Base-by-base conservation (phyloP, 2,797 vertebrate genomes). In the Sphaeramia orbicularis region DNA sequence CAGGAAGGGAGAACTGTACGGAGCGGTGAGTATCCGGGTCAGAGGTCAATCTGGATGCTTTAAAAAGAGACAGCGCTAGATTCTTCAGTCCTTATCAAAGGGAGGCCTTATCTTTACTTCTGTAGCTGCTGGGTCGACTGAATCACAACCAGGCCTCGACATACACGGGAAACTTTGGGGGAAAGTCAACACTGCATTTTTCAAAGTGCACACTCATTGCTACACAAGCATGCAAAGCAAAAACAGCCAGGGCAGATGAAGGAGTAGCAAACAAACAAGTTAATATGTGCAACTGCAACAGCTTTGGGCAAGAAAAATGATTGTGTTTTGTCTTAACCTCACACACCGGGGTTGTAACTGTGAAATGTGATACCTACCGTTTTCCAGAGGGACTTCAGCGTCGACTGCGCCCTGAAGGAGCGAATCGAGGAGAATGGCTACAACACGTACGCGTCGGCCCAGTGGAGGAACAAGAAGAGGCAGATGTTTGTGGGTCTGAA, bases 371-470 rank as follows among this genome's bases (percentile, higher is more conserved):
- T 59, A 41, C 56, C 35, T 63, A 1, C 24, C 74, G 19, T 80
- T 62, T 80, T 90, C 83, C 85, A 94, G 97, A 97, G 94, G 67
- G 96, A 96, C 45, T 99, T 96, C 61, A 95, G 96, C 43, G 91
- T 92, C 1, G 96, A 99, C 90, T 99, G 97, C 91, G 96, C 94
- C 71, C 86, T 99, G 89, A 98, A 96, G 88, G 97, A 99, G 85
- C 93, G 97, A 41, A 99, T 99, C 74, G 96, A 99, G 90, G 97
- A 99, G 93, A 99, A 99, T 7, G 97, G 97, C 64, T 99, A 98
- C 87, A 99, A 98, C 80, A 99, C 97, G 0, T 99, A 98, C 0
- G 96, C 97, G 0, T 99, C 97, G 0, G 95, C 96, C 13, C 90
- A 94, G 85, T 98, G 97, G 97, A 96, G 92, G 82, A 96, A 97